Percentiles rank a stretch among this genome's conserved stretches.
phyloP scores from a whole-genome alignment of 2,797 vertebrate genomes.

The Steatocranus sp. region DNA sequence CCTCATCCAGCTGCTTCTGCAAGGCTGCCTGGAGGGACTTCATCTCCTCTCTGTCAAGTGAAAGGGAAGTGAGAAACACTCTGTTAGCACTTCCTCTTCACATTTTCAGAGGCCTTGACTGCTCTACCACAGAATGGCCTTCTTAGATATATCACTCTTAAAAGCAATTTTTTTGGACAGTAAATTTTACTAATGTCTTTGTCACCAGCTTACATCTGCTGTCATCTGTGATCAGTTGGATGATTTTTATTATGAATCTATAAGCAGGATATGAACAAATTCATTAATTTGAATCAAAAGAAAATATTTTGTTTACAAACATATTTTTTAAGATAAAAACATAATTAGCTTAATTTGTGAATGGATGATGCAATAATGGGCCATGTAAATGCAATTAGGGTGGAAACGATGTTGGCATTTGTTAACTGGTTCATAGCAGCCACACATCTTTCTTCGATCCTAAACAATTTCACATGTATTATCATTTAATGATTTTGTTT shows the following conservation, averaged over 20 bases:
- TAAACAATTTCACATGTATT: not conserved
- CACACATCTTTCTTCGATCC: not conserved
- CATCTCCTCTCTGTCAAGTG: conserved; percentile 91
- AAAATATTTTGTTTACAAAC: not conserved
- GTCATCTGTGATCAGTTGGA: not conserved
- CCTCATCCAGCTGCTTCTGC: conserved; percentile 96
- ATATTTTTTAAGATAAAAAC: not conserved
- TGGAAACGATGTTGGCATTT: not conserved
- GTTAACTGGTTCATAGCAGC: not conserved
- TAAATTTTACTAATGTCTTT: not conserved
- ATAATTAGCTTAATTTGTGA: not conserved
- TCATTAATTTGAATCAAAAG: not conserved
- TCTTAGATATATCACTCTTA: not conserved
- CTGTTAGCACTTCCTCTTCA: conserved; percentile 50
- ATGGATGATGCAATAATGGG: not conserved
- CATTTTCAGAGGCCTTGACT: not conserved
- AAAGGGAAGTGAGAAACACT: conserved; percentile 55
- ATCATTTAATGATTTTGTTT: not conserved
- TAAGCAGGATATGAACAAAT: not conserved
- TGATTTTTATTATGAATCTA: not conserved
- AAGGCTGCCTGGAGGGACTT: conserved; percentile 93
- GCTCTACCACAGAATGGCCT: not conserved
- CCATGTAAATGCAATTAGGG: not conserved
- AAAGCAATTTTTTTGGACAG: not conserved
- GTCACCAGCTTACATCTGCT: not conserved